Evolutionary conservation across 2,888 invertebrate species (phyloP).

Genomic region (Cheilosia impressa): DNA sequence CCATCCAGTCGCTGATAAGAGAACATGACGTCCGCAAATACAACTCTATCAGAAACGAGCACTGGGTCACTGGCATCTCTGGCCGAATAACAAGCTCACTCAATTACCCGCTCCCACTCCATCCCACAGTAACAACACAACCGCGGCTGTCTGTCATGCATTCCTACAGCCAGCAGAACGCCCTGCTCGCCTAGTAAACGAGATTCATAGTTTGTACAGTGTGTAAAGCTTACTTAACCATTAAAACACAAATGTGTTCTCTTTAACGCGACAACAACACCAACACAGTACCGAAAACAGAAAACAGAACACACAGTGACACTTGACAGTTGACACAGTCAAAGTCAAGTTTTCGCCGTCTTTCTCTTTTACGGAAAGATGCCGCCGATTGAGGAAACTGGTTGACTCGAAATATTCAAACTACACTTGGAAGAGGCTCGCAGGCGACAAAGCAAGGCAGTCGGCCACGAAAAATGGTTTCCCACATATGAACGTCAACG

Average conservation of each 20-base stretch:
- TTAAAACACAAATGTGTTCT: constrained; percentile 27
- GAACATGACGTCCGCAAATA: neutral
- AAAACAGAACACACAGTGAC: too few species aligned
- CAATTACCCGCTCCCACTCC: constrained; percentile 9
- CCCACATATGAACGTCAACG: constrained; percentile 63
- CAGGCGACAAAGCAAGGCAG: constrained; percentile 1
- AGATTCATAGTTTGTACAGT: constrained; percentile 68
- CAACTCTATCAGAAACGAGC: neutral
- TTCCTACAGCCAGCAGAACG: constrained; percentile 18
- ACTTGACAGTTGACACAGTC: too few species aligned
- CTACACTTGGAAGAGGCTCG: constrained; percentile 2
- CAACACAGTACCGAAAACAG: too few species aligned
- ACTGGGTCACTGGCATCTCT: constrained; percentile 8
- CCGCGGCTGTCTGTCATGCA: neutral
- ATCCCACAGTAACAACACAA: too few species aligned
- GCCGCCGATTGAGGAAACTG: too few species aligned
- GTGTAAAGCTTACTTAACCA: constrained; percentile 25
- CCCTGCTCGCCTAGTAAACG: constrained; percentile 53
- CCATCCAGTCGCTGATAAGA: neutral
- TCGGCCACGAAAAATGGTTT: constrained; percentile 15
- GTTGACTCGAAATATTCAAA: constrained; percentile 42
- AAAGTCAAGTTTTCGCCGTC: neutral
- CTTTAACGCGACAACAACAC: constrained; percentile 14
- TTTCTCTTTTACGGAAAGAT: constrained; percentile 31
- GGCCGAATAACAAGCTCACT: constrained; percentile 28